Conservation (phyloP, 2,888 invertebrate genomes). For the Chydorus sphaericus region DNA sequence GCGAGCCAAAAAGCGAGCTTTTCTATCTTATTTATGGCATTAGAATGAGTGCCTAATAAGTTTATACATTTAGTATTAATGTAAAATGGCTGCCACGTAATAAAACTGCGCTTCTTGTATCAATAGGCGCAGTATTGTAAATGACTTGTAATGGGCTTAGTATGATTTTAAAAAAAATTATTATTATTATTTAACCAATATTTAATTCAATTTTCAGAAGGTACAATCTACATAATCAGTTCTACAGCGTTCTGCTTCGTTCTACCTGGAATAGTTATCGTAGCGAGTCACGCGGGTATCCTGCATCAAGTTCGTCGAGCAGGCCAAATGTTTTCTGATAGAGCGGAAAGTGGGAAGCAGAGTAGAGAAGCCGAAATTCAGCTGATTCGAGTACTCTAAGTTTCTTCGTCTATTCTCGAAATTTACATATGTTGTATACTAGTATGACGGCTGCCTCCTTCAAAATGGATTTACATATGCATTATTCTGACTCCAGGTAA, state of each 20-base stretch:
- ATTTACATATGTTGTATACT: background rate
- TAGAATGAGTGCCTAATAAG: no score
- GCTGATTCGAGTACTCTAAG: slow-evolving; percentile 4
- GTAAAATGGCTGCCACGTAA: no score
- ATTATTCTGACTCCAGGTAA: slow-evolving; percentile 15
- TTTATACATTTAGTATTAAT: no score
- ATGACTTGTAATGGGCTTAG: no score
- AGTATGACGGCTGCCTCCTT: no score
- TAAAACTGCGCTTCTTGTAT: no score
- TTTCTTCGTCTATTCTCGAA: background rate
- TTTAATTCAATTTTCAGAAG: slow-evolving; percentile 17
- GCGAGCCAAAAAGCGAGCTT: no score
- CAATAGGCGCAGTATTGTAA: no score
- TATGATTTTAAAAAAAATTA: no score
- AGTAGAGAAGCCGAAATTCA: slow-evolving; percentile 12
- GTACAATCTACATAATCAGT: slow-evolving; percentile 18
- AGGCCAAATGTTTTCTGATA: slow-evolving; percentile 14
- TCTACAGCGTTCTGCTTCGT: slow-evolving; percentile 18
- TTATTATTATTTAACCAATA: no score
- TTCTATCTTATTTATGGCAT: no score
- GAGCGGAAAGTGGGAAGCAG: slow-evolving; percentile 12
- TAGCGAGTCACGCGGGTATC: slow-evolving; percentile 18
- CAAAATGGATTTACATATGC: background rate
- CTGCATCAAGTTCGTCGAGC: slow-evolving; percentile 18
- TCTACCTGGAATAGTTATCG: slow-evolving; percentile 18